phyloP scores from a whole-genome alignment of 2,113 vertebrate species.

The Eulacestoma nigropectus region DNA sequence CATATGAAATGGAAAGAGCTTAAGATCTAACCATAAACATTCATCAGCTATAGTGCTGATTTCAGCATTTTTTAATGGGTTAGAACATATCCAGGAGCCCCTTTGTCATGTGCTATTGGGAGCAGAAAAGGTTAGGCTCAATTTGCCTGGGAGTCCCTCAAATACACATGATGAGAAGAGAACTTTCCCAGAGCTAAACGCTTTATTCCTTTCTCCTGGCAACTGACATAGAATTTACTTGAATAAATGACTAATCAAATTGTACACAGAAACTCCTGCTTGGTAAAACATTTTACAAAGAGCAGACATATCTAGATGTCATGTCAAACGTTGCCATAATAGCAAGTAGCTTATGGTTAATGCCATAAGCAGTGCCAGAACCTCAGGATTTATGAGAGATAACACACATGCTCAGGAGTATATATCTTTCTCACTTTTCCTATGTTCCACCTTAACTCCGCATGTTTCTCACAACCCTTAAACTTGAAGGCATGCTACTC shows the following conservation, averaged over 20 bases:
- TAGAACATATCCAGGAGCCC: background rate
- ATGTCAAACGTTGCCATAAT: background rate
- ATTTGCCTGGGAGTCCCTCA: background rate
- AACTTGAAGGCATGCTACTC: background rate
- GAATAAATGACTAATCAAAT: constrained; percentile 18
- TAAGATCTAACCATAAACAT: background rate
- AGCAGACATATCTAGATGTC: background rate
- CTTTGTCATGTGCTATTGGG: background rate
- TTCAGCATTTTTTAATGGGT: background rate
- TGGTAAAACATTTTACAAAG: background rate
- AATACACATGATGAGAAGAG: background rate
- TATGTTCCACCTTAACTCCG: background rate
- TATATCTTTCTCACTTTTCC: background rate
- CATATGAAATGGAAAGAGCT: background rate
- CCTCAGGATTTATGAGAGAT: background rate
- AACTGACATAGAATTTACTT: background rate
- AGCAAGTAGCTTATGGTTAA: background rate
- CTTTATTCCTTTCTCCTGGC: background rate
- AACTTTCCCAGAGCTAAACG: background rate
- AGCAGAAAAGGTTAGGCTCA: background rate
- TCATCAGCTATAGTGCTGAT: background rate
- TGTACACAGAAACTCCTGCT: background rate
- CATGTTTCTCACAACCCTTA: background rate
- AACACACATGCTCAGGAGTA: background rate
- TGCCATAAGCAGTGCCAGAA: background rate